These are phyloP conservation scores for Trachurus trachurus DNA, from an alignment of 2,797 vertebrate species.

Conservation along the genomic window DNA sequence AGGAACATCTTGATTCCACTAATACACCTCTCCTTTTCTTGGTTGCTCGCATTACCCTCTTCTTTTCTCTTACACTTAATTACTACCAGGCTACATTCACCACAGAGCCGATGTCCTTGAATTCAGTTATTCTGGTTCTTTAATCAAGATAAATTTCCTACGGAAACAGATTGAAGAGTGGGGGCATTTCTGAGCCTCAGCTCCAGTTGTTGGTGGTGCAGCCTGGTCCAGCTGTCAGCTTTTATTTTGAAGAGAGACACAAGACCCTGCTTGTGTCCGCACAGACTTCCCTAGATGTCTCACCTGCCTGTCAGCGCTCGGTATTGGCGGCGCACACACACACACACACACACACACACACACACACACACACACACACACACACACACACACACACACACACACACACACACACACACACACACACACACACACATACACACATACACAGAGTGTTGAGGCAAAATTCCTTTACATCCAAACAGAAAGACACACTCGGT, in stretches of 20 bases:
- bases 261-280: slow-evolving; percentile 66
- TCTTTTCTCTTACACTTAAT: background rate
- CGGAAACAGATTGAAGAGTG: background rate
- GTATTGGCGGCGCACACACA: slow-evolving; percentile 3
- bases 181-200: background rate
- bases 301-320: slow-evolving; percentile 71
- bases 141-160: background rate
- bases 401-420: slow-evolving; percentile 4
- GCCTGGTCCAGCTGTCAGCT: slow-evolving; percentile 46
- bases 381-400: slow-evolving; percentile 6
- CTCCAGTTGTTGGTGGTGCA: background rate
- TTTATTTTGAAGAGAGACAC: slow-evolving; percentile 63
- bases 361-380: slow-evolving; percentile 3
- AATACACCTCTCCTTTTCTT: background rate
- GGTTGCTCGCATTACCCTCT: slow-evolving; percentile 2
- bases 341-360: background rate
- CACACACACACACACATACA: slow-evolving; percentile 6
- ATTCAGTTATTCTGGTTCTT: slow-evolving; percentile 5
- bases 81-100: slow-evolving; percentile 1
- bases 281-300: slow-evolving; percentile 66
- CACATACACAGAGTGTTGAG: background rate
- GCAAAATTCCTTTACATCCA: slow-evolving; percentile 48
- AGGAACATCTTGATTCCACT: background rate
- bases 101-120: background rate
- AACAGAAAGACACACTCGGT: slow-evolving; percentile 1